Evolutionary conservation across 1,140 invertebrate genomes (phyloP).

Genomic region (Drosophila pallidifrons): DNA sequence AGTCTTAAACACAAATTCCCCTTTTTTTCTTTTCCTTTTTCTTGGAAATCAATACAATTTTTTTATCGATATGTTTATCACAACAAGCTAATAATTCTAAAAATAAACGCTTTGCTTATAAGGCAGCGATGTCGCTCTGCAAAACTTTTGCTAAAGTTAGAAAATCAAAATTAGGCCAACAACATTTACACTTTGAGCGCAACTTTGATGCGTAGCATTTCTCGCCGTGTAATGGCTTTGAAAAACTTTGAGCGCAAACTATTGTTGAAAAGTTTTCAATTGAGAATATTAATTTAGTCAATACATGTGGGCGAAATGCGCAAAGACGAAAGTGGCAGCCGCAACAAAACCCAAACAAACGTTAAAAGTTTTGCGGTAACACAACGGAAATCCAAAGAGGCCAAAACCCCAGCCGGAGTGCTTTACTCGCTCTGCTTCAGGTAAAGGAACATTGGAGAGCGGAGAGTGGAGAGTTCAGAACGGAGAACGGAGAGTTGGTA

Average conservation of each 20-base stretch:
- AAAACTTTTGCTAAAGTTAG: background rate
- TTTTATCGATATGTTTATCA: background rate
- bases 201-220: constrained; percentile 24
- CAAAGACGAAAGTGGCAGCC: constrained; percentile 44
- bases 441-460: constrained; percentile 12
- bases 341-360: constrained; percentile 66
- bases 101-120: background rate
- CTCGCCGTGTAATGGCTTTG: constrained; percentile 70
- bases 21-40: no score
- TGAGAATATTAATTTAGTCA: constrained; percentile 84
- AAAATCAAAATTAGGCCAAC: background rate
- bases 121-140: background rate
- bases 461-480: background rate
- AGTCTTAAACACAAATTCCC: background rate
- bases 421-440: constrained; percentile 39
- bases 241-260: constrained; percentile 72
- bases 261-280: constrained; percentile 82
- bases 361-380: constrained; percentile 78
- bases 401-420: constrained; percentile 26
- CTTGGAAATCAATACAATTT: background rate
- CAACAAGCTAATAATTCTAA: background rate
- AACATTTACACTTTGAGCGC: background rate
- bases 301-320: constrained; percentile 73
- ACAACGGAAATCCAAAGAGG: constrained; percentile 57
- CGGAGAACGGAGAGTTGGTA: background rate